Percentiles rank a stretch among this genome's conserved stretches.
Conservation (phyloP, 2,888 invertebrate species). For the Yponomeuta malinellus region DNA sequence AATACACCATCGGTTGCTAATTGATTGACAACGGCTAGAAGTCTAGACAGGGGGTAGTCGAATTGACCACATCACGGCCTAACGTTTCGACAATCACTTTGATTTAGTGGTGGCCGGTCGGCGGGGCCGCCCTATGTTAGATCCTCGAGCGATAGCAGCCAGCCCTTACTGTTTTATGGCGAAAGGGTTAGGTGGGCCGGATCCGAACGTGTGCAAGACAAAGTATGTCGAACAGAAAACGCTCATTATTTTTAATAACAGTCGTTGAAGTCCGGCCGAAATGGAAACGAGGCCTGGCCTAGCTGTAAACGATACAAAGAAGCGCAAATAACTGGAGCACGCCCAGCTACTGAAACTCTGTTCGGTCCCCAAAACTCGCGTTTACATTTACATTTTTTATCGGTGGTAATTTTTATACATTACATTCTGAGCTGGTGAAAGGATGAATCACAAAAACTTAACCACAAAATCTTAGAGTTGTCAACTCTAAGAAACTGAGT, state of each 20-base stretch:
- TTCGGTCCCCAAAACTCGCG: background rate
- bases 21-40: slow-evolving; percentile 1
- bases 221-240: slow-evolving; percentile 2
- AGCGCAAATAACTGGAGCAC: slow-evolving; percentile 15
- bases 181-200: slow-evolving; percentile 5
- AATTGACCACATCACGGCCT: slow-evolving; percentile 43
- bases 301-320: slow-evolving; percentile 14
- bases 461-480: too few species aligned
- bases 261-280: background rate
- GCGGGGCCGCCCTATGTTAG: slow-evolving; percentile 27
- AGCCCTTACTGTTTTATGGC: slow-evolving; percentile 5
- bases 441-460: too few species aligned
- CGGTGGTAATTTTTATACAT: background rate
- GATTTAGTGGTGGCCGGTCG: slow-evolving; percentile 46
- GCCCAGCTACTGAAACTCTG: background rate
- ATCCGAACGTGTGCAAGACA: slow-evolving; percentile 1
- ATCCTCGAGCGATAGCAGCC: slow-evolving; percentile 38
- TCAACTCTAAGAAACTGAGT: too few species aligned
- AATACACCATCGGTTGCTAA: slow-evolving; percentile 7
- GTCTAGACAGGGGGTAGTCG: slow-evolving; percentile 39
- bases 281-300: background rate
- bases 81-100: slow-evolving; percentile 53
- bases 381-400: background rate
- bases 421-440: too few species aligned
- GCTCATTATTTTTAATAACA: slow-evolving; percentile 7